Conservation (phyloP, 2,797 vertebrate genomes). For the Trachops cirrhosus region DNA sequence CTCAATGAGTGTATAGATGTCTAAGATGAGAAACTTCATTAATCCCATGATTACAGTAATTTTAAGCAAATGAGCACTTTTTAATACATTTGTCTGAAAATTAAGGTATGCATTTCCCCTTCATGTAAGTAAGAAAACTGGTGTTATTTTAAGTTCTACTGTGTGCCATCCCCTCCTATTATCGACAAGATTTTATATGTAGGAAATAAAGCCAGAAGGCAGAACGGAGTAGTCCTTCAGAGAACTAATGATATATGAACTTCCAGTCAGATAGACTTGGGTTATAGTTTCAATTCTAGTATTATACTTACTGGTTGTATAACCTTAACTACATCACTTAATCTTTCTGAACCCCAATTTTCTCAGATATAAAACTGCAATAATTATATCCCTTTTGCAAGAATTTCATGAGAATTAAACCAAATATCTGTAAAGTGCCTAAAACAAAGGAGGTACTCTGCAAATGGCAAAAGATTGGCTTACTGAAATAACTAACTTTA, state of each 20-base stretch:
- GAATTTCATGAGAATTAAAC: background rate
- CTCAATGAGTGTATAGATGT: background rate
- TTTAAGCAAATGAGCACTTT: constrained; percentile 1
- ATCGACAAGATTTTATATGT: background rate
- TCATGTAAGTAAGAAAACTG: background rate
- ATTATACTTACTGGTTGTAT: background rate
- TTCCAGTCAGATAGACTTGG: background rate
- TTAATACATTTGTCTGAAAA: background rate
- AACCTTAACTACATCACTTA: background rate
- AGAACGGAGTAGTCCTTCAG: background rate
- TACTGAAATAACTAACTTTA: background rate
- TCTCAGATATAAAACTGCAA: constrained; percentile 51
- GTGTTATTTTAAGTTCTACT: background rate
- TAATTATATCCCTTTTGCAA: constrained; percentile 16
- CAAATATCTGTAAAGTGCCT: background rate
- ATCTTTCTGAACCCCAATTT: constrained; percentile 21
- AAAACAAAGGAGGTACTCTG: background rate
- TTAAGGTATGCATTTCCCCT: background rate
- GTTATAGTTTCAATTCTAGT: background rate
- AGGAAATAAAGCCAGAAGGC: background rate
- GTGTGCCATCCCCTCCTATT: background rate
- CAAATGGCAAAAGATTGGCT: background rate
- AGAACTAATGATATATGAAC: background rate
- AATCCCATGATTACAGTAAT: background rate
- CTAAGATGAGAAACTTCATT: background rate